Base-by-base conservation (phyloP, 2,888 invertebrate genomes). In the Ochropacha duplaris region DNA sequence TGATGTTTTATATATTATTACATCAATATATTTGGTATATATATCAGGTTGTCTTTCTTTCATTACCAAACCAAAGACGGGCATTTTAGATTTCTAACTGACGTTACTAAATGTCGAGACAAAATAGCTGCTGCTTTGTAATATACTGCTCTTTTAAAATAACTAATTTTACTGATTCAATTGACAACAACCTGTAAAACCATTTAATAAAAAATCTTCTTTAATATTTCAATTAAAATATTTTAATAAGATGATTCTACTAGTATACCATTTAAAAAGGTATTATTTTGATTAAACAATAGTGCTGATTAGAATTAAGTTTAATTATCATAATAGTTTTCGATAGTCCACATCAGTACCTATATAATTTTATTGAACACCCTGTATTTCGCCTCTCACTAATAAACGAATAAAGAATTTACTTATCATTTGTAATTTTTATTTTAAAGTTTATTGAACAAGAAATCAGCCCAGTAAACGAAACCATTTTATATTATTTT, bases 331-430 rank as follows among this genome's bases (percentile, higher is more conserved):
- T 56, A 61, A 67, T 56, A 61, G 60, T 66, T 72, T 68, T 66
- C 66, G 60, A 66, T 68, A 68, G 67, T 74, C 71, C 52, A 52
- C 52, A 22, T 19, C 34, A 22, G 22, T 4, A n/a, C n/a, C n/a
- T n/a, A 52, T 52, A 52, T 69, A 60, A 61, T 67, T 72, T 71
- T 62, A 57, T 64, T 57, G 57, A 65, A 68, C 65, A 70, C 78
- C 72, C 78, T 89, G 85, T 90, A 83, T 76, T 82, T 83, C 80
- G 76, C 78, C 78, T 84, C 80, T 84, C 81, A 84, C 80, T 89
- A 86, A 87, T 88, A 78, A 84, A 36, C n/a, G 36, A 36, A 84
- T 79, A 87, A 86, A 79, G 74, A 76, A 76, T 65, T 73, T 76
- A 76, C 69, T 64, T 71, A 64, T 78, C 16, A 73, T 74, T 74